phyloP scores from a whole-genome alignment of 2,113 vertebrate genomes.

The Proteles cristata region DNA sequence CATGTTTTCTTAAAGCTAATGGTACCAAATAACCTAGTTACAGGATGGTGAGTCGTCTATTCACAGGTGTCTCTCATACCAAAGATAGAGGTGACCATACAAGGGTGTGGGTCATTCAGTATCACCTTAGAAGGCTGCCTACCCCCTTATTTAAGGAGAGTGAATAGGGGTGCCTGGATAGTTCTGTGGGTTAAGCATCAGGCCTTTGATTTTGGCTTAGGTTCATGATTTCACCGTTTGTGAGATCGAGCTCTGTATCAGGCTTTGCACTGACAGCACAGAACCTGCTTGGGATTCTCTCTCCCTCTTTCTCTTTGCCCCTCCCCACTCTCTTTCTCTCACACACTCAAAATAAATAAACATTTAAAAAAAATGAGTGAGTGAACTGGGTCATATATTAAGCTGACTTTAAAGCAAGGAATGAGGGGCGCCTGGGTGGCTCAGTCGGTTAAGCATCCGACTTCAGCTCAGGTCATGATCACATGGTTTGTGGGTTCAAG shows the following conservation, averaged over 20 bases:
- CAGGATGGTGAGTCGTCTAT: rapidly evolving
- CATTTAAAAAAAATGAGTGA: background rate
- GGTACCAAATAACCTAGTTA: background rate
- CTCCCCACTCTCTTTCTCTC: too few relatives aligned
- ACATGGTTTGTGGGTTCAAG: too few relatives aligned
- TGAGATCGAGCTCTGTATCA: too few relatives aligned
- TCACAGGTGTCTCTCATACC: background rate
- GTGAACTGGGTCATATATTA: background rate
- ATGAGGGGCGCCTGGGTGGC: background rate
- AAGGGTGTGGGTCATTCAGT: background rate
- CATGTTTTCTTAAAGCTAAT: background rate
- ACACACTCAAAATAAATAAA: too few relatives aligned
- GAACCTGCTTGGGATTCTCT: too few relatives aligned
- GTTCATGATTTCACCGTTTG: too few relatives aligned
- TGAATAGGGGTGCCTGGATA: background rate
- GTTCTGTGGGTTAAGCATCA: too few relatives aligned
- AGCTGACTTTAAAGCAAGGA: background rate
- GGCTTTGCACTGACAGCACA: too few relatives aligned
- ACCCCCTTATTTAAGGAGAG: background rate
- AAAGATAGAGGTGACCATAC: background rate
- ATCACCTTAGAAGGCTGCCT: background rate
- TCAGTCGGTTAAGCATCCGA: too few relatives aligned
- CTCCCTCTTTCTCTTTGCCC: too few relatives aligned
- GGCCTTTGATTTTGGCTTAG: too few relatives aligned
- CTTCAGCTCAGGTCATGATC: too few relatives aligned